A percentile compares a stretch with the other conserved stretches of the same genome.
phyloP scores from a whole-genome alignment of 2,888 invertebrate species.

The Sinodicranocentrus sp. region DNA sequence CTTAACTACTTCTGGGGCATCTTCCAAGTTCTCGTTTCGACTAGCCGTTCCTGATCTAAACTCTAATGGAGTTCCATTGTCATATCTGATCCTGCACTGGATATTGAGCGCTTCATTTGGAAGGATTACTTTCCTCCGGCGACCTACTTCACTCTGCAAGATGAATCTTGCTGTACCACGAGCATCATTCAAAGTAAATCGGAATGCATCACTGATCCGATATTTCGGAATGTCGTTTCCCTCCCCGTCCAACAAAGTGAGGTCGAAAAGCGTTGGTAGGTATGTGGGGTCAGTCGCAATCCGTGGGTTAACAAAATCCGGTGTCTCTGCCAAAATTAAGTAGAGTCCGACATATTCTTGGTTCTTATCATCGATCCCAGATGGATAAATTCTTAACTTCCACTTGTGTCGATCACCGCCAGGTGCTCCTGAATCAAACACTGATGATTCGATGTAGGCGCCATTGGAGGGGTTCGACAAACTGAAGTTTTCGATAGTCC shows the following conservation, averaged over 20 bases:
- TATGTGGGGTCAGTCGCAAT: too few species aligned
- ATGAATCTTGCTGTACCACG: background rate
- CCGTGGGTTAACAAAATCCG: background rate
- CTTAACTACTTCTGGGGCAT: background rate
- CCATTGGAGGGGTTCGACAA: background rate
- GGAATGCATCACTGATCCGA: background rate
- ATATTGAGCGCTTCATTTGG: background rate
- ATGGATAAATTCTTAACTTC: background rate
- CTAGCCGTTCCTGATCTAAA: background rate
- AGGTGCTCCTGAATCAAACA: background rate
- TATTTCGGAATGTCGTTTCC: too few species aligned
- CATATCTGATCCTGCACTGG: background rate
- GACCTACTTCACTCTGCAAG: background rate
- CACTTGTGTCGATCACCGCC: background rate
- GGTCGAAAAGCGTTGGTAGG: background rate
- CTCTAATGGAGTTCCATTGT: background rate
- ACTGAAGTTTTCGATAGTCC: conserved; percentile 5
- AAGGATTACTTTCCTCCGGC: background rate
- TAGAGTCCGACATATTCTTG: background rate
- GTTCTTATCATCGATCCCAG: background rate
- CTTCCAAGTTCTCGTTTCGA: background rate
- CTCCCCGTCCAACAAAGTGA: background rate
- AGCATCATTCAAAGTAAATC: background rate
- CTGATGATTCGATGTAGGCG: background rate
- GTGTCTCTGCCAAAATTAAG: background rate